Percentiles rank a stretch among this genome's conserved stretches.
Conservation (phyloP, 1,140 invertebrate species). For the Portunus trituberculatus region DNA sequence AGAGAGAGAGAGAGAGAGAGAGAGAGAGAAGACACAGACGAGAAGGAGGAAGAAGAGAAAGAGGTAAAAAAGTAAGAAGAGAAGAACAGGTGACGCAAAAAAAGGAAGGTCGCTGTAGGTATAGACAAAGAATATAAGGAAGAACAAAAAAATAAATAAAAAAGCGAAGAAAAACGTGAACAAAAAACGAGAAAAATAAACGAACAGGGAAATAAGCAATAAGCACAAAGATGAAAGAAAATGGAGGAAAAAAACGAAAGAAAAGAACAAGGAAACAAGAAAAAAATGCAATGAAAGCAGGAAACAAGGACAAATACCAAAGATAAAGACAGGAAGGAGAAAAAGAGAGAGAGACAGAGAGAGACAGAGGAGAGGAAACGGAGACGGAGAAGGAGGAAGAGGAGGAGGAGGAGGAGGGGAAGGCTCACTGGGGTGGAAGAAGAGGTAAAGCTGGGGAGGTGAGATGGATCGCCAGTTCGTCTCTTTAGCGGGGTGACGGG, state of each 20-base stretch:
- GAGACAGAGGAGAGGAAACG: neutral
- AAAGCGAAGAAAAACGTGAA: too few relatives aligned
- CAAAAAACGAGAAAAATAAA: too few relatives aligned
- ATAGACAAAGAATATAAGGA: too few relatives aligned
- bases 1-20: neutral
- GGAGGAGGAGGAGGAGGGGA: neutral
- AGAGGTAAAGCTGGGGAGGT: conserved; percentile 45
- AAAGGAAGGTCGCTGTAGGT: neutral
- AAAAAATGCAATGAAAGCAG: neutral
- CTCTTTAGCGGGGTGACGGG: conserved; percentile 52
- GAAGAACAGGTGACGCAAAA: neutral
- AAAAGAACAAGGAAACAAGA: neutral
- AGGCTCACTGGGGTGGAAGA: conserved; percentile 35
- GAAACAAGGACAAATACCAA: neutral
- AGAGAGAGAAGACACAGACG: neutral
- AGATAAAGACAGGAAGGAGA: neutral
- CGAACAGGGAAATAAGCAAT: too few relatives aligned
- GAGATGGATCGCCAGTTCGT: conserved; percentile 47
- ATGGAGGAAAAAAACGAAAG: neutral
- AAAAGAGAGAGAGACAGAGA: neutral
- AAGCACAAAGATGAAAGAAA: neutral
- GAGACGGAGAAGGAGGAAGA: neutral
- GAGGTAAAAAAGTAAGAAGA: neutral
- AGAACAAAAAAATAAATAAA: too few relatives aligned
- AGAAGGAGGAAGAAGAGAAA: neutral